Conservation (phyloP, 2,113 vertebrate genomes). For the Psammodynastes pulverulentus region DNA sequence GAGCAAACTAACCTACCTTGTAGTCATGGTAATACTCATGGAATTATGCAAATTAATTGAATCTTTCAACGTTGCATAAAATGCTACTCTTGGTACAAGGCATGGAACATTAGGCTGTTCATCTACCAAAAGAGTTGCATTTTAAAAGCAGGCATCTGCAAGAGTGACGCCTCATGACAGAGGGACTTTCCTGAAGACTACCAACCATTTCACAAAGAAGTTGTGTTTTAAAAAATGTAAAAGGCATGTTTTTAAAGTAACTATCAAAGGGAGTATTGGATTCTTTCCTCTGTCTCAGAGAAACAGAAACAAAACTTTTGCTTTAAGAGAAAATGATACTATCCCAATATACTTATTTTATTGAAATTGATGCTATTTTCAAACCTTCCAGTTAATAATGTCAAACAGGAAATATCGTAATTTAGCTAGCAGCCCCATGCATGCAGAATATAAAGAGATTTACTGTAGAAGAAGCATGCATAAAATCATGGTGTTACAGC, state of each 20-base stretch:
- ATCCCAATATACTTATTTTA: conserved; percentile 61
- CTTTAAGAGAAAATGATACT: conserved; percentile 47
- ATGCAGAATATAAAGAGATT: neutral
- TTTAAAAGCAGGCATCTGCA: conserved; percentile 82
- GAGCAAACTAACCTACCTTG: conserved; percentile 87
- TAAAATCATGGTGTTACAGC: neutral
- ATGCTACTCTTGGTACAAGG: conserved; percentile 92
- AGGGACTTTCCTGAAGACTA: conserved; percentile 78
- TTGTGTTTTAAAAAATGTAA: conserved; percentile 42
- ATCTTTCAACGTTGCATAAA: conserved; percentile 99
- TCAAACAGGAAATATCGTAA: conserved; percentile 62
- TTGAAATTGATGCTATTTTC: conserved; percentile 59
- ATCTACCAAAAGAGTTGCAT: conserved; percentile 89
- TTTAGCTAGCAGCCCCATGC: conserved; percentile 27
- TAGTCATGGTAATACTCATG: conserved; percentile 89
- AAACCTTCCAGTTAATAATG: conserved; percentile 52
- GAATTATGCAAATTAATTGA: conserved; percentile 99
- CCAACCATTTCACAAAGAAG: conserved; percentile 66
- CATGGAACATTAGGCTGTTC: conserved; percentile 99
- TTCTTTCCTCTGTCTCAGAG: conserved; percentile 42
- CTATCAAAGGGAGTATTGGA: neutral
- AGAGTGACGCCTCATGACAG: conserved; percentile 79
- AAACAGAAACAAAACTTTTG: conserved; percentile 52
- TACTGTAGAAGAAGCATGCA: neutral
- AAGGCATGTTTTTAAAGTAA: neutral